A percentile compares a stretch with the other conserved stretches of the same genome.
phyloP scores from a whole-genome alignment of 2,113 vertebrate genomes.

The Hypocryptadius cinnamomeus region DNA sequence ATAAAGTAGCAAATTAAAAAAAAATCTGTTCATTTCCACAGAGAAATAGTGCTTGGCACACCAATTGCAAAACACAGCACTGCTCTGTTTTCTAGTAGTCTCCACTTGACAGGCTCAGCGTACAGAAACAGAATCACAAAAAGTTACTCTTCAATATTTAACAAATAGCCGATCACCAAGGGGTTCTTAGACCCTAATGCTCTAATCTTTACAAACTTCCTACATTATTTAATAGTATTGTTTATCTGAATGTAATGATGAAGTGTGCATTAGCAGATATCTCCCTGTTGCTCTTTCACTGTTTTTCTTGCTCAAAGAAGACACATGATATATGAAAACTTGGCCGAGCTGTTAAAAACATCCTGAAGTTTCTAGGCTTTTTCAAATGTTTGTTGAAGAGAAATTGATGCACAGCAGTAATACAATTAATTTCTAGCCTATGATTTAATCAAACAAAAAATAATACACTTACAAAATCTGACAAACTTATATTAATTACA shows the following conservation, averaged over 20 bases:
- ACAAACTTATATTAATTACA: not conserved
- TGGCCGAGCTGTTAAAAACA: not conserved
- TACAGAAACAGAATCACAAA: conserved; percentile 34
- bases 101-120: not conserved
- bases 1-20: conserved; percentile 64
- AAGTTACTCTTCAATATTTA: not conserved
- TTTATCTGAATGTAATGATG: not conserved
- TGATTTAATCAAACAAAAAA: not conserved
- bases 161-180: not conserved
- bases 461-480: not conserved
- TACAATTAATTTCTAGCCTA: not conserved
- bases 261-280: not conserved
- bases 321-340: not conserved
- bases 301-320: not conserved
- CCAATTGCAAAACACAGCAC: conserved; percentile 9
- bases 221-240: conserved; percentile 22
- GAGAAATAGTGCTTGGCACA: conserved; percentile 60
- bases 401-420: not conserved
- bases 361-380: not conserved
- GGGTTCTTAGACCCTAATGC: not conserved
- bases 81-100: conserved; percentile 14
- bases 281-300: not conserved
- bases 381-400: not conserved
- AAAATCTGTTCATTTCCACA: conserved; percentile 52
- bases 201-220: conserved; percentile 17